Conservation (phyloP, 2,113 vertebrate genomes). For the Syngnathus typhle region DNA sequence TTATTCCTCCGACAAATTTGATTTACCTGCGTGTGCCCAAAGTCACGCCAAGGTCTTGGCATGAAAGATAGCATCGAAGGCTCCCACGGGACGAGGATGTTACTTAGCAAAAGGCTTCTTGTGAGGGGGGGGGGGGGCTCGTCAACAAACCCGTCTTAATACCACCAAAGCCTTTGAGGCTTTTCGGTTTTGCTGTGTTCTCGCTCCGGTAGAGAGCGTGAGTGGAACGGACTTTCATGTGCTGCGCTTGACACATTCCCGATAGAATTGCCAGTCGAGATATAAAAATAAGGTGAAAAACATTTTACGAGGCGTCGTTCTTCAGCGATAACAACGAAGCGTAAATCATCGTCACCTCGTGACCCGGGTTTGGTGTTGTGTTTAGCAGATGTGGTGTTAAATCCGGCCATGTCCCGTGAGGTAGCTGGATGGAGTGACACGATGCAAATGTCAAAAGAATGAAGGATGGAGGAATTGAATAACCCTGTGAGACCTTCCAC, state of each 20-base stretch:
- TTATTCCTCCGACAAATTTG: slow-evolving; percentile 40
- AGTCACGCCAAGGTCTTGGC: slow-evolving; percentile 49
- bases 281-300: slow-evolving; percentile 13
- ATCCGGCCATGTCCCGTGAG: slow-evolving; percentile 34
- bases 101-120: slow-evolving; percentile 34
- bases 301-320: neutral
- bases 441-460: slow-evolving; percentile 22
- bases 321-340: neutral
- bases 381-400: slow-evolving; percentile 47
- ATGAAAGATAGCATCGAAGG: slow-evolving; percentile 37
- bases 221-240: slow-evolving; percentile 40
- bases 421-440: slow-evolving; percentile 45
- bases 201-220: slow-evolving; percentile 12
- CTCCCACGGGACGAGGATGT: slow-evolving; percentile 30
- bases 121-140: neutral
- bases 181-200: slow-evolving; percentile 18
- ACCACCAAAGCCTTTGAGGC: slow-evolving; percentile 20
- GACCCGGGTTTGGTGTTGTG: slow-evolving; percentile 33
- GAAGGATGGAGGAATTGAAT: neutral
- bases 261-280: slow-evolving; percentile 27
- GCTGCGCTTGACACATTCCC: slow-evolving; percentile 15
- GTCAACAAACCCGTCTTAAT: slow-evolving; percentile 28
- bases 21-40: slow-evolving; percentile 38
- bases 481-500: neutral
- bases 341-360: slow-evolving; percentile 1